Evolutionary conservation across 1,140 invertebrate species (phyloP), one percentile per base, ranked within the genome.

Genomic region (Brachionus koreanus): DNA sequence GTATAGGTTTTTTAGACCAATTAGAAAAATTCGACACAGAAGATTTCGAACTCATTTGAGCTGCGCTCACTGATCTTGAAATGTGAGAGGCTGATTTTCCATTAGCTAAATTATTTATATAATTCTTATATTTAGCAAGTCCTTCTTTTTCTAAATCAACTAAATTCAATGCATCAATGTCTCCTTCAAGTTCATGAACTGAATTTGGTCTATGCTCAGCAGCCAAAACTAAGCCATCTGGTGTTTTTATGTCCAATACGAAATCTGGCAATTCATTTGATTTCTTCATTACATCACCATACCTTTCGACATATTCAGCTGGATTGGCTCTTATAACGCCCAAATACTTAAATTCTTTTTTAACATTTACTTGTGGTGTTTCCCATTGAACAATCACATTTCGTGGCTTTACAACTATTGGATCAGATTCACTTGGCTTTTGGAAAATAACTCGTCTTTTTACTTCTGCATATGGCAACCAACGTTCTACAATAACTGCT

Each of bases 301-400:
- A 81, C 37, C 37, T 63, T 10, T 61, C 12, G 23, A 81, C 57
- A 49, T 83, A 83, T 13, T 19, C 37, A 5, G n/a, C 25, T 43
- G 82, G 82, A 65, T 83, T 39, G 25, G 43, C 67, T 25, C 69
- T 49, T n/a, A 57, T 43, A 57, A 74, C 43, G 9, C 82, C 82
- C 19, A 83, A 43, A 63, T 74, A 69, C 43, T 61, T 46, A 10
- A 74, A 33, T 19, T 83, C 67, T 61, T 75, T 49, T 65, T 57
- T 35, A 63, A 83, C 72, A 23, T 74, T 37, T 9, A 75, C 82
- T 52, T 72, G 65, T 19, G 82, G 42, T 49, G 42, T 3, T 42
- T 72, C 65, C 65, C 65, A 83, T 33, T 83, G 82, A 39, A 83
- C 29, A 57, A 83, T 83, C 12, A 83, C n/a, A 75, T 83, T 83